Base-by-base conservation (phyloP, 1,140 invertebrate genomes). In the Drosophila grimshawi region DNA sequence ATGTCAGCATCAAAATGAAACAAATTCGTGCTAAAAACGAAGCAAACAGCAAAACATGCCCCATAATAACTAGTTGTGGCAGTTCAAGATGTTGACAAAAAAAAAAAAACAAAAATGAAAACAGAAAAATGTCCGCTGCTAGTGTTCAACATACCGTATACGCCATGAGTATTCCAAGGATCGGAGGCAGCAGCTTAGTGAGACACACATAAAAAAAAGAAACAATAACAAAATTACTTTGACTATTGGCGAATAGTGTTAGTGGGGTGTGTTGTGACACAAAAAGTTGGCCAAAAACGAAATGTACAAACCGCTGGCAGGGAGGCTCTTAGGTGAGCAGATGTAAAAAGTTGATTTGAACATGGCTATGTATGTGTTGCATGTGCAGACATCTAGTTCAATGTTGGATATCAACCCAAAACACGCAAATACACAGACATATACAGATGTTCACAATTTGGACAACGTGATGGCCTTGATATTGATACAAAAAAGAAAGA, bases 211-310 rank as follows among this genome's bases (percentile, higher is more conserved):
- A 41, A 57, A 39, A 46, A 52, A 48, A 8, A 39, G 7, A 64
- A 67, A 76, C 64, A 63, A 72, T 48, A 70, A 68, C 65, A 78
- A 86, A 86, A 85, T 85, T 81, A 81, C 81, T 81, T 85, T 78
- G 27, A 52, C 64, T 41, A 29, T 41, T 60, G 43, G 29, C 35
- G 41, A 55, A 53, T 27, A 41, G 6, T 19, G 70, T 68, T 30
- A 48, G 41, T 35, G 48, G n/a, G 6, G 41, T 5, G 27, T 29
- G 64, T 65, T 60, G n/a, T 41, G 56, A 62, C 32, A 69, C 33
- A 63, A 75, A 82, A 76, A 59, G 46, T 68, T 68, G 63, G 45
- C 29, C 41, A 55, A 67, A 67, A 74, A 66, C 51, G 60, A 72
- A 80, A 61, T 60, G 61, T 48, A 30, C 70, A 70, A 68, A 60